These are phyloP conservation scores for Camptogramma bilineatum DNA, from an alignment of 2,888 invertebrate species.

Conservation along the genomic window DNA sequence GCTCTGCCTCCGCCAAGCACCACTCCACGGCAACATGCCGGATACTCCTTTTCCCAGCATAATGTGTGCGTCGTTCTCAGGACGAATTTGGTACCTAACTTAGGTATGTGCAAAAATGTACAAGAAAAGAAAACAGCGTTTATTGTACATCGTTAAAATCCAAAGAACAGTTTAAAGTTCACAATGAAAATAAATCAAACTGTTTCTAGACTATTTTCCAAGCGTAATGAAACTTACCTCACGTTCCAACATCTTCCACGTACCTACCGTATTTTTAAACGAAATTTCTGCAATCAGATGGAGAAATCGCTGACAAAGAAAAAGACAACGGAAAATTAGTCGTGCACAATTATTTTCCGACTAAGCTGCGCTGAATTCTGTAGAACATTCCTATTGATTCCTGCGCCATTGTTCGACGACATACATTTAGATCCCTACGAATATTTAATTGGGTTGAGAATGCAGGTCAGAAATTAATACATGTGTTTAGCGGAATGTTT, in stretches of 20 bases:
- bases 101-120: too few species aligned
- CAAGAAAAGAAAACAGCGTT: neutral
- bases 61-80: slow-evolving; percentile 13
- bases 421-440: slow-evolving; percentile 2
- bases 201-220: neutral
- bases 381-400: slow-evolving; percentile 40
- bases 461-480: slow-evolving; percentile 21
- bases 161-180: neutral
- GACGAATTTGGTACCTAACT: neutral
- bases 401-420: slow-evolving; percentile 36
- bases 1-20: slow-evolving; percentile 49
- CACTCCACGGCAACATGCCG: slow-evolving; percentile 52
- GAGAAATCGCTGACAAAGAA: slow-evolving; percentile 42
- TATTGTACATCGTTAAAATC: too few species aligned
- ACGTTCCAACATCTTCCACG: slow-evolving; percentile 24
- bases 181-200: neutral
- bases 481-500: neutral
- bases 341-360: slow-evolving; percentile 53
- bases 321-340: slow-evolving; percentile 48
- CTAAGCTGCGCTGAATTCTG: slow-evolving; percentile 50
- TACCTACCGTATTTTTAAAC: slow-evolving; percentile 18
- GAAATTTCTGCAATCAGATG: slow-evolving; percentile 26
- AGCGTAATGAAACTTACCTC: slow-evolving; percentile 13
- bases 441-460: slow-evolving; percentile 18
- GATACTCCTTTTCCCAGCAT: slow-evolving; percentile 42